A percentile compares a stretch with the other conserved stretches of the same genome.
Evolutionary conservation across 2,888 invertebrate genomes (phyloP).

Genomic region (Dione vanillae): DNA sequence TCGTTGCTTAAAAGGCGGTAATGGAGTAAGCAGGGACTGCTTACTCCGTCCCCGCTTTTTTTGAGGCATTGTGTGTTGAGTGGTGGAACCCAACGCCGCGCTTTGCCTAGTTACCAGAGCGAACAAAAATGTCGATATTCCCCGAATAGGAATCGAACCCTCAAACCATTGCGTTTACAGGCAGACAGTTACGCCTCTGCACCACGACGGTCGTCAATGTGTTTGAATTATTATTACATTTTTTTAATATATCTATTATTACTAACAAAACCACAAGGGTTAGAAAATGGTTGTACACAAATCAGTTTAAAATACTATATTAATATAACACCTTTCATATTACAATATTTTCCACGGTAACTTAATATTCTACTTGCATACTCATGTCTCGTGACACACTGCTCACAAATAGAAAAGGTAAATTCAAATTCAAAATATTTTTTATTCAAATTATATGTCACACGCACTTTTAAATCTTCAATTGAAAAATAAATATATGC

Average conservation of each 20-base stretch:
- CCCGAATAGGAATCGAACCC: background rate
- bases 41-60: too few species aligned
- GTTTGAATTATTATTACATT: background rate
- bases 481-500: too few species aligned
- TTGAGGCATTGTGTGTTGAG: too few species aligned
- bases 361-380: conserved; percentile 30
- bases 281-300: background rate
- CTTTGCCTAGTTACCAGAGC: too few species aligned
- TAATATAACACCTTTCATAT: conserved; percentile 16
- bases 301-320: conserved; percentile 16
- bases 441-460: background rate
- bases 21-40: too few species aligned
- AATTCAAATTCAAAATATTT: background rate
- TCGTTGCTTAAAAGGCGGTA: too few species aligned
- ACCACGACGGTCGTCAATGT: too few species aligned
- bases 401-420: background rate
- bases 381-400: conserved; percentile 29
- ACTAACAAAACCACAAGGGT: background rate
- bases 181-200: too few species aligned
- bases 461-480: too few species aligned
- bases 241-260: background rate
- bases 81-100: too few species aligned
- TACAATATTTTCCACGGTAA: conserved; percentile 22
- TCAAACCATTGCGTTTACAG: too few species aligned
- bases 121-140: too few species aligned